phyloP scores from a whole-genome alignment of 2,113 vertebrate species.

The Campylorhamphus procurvoides region DNA sequence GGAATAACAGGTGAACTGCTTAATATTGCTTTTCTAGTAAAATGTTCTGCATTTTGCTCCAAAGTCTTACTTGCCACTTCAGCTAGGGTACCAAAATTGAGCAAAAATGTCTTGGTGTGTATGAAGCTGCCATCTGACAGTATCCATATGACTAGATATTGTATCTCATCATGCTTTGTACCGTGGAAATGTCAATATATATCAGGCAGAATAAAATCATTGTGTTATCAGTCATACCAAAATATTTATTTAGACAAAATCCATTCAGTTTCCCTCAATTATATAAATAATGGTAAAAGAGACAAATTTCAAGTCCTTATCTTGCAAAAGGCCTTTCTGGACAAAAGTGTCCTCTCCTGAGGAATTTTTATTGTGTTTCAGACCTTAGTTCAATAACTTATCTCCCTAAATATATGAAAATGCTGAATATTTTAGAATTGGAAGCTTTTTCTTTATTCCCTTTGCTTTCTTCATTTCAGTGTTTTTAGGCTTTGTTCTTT shows the following conservation, averaged over 20 bases:
- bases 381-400: not conserved
- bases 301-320: not conserved
- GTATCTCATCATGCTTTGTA: not conserved
- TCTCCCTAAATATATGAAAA: not conserved
- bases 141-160: not conserved
- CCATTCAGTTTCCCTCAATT: not conserved
- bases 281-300: not conserved
- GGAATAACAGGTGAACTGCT: not conserved
- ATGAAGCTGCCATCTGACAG: not conserved
- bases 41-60: not conserved
- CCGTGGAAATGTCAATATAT: not conserved
- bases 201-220: not conserved
- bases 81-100: not conserved
- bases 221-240: not conserved
- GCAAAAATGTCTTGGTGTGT: not conserved
- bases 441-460: not conserved
- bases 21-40: not conserved
- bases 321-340: not conserved
- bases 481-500: not conserved
- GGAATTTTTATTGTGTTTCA: not conserved
- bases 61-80: not conserved
- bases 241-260: not conserved
- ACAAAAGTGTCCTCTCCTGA: not conserved
- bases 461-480: not conserved
- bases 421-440: not conserved